Percentiles rank a stretch among this genome's conserved stretches.
These are phyloP conservation scores for Venustaconcha ellipsiformis DNA, from an alignment of 1,140 invertebrate genomes.

Conservation along the genomic window DNA sequence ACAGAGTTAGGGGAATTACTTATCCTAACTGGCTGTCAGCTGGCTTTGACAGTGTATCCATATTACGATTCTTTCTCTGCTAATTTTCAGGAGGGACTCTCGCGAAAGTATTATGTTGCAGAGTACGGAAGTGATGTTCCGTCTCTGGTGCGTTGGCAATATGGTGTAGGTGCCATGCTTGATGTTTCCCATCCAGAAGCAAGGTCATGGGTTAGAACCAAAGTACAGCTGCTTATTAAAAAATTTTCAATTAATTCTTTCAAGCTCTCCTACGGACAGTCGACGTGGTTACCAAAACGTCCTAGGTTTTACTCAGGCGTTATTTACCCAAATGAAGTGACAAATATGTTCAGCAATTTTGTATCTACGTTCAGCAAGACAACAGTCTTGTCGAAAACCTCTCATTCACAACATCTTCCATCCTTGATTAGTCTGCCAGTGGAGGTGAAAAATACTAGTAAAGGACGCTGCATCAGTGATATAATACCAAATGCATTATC, in stretches of 20 bases:
- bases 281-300: slow-evolving; percentile 82
- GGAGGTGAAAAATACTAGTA: slow-evolving; percentile 2
- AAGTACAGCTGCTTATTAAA: slow-evolving; percentile 74
- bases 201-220: slow-evolving; percentile 79
- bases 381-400: slow-evolving; percentile 45
- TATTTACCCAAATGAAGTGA: slow-evolving; percentile 39
- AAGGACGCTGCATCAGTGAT: slow-evolving; percentile 37
- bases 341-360: slow-evolving; percentile 39
- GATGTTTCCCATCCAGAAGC: slow-evolving; percentile 58
- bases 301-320: slow-evolving; percentile 42
- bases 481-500: slow-evolving; percentile 84
- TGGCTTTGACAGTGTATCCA: slow-evolving; percentile 90
- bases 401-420: slow-evolving; percentile 45
- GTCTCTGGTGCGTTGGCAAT: slow-evolving; percentile 80
- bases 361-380: slow-evolving; percentile 28
- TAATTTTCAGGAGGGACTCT: slow-evolving; percentile 66
- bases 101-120: slow-evolving; percentile 54
- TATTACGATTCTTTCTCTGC: slow-evolving; percentile 85
- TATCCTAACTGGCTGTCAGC: slow-evolving; percentile 77
- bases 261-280: slow-evolving; percentile 92
- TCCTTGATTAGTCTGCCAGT: slow-evolving; percentile 39
- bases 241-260: slow-evolving; percentile 82
- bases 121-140: slow-evolving; percentile 69
- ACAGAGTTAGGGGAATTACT: slow-evolving; percentile 73
- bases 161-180: slow-evolving; percentile 71